Evolutionary conservation across 35 echinoderm and acorn worm genomes (phyloP), one percentile per base, ranked within the genome.

Genomic region (Eucidaris tribuloides): DNA sequence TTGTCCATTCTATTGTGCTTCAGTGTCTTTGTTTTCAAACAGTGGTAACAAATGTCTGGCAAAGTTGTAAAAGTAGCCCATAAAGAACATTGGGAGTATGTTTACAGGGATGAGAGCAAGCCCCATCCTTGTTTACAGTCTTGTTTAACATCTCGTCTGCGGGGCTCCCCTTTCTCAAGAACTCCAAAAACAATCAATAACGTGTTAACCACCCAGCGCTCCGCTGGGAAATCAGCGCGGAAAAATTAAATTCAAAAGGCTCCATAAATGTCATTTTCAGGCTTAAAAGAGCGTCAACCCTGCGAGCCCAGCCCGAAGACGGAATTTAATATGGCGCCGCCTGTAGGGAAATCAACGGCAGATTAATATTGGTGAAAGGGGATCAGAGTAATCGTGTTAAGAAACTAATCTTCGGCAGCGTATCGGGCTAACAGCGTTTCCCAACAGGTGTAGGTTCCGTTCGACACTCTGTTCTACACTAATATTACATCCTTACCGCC

Each of bases 181-280:
- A 38, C 68, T 35, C 29, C 68, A 35, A 41, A 74, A 74, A 74
- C 68, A 74, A 74, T 74, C 68, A 74, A 74, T 74, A 40, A 74
- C 44, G 35, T 74, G 68, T 74, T 74, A 41, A 74, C 38, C 68
- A 74, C 41, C 41, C 38, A 43, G 40, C 68, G 9, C 68, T 19
- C 7, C 19, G 36, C 41, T 3, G 68, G 68, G 68, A 74, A 74
- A 74, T 74, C 68, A 74, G 68, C 68, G 28, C 34, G 68, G 9
- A 42, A 74, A 74, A 74, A 74, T 74, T 74, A 74, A 74, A 41
- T 74, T 74, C 68, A 74, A 74, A 44, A n/a, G 68, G 68, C 68
- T 74, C 68, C 68, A 74, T 74, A 74, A 74, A 74, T 74, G 68
- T 74, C 68, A 74, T 74, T 41, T 74, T 74, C 68, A 36, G 68